Evolutionary conservation across 2,888 invertebrate species (phyloP).

Genomic region (Trichogramma evanescens): DNA sequence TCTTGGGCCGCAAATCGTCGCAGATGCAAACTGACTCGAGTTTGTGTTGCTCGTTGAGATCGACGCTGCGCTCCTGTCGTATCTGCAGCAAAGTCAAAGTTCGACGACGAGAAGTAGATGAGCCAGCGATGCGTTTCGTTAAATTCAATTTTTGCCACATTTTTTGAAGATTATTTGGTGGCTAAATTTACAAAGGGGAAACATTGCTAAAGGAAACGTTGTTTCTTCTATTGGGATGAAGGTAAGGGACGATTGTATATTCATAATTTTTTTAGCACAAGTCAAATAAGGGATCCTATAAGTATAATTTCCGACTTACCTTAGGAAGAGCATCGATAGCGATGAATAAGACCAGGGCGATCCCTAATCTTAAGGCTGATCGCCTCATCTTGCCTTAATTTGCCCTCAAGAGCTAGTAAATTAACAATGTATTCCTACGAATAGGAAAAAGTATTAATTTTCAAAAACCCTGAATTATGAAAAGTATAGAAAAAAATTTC

Average conservation of each 20-base stretch:
- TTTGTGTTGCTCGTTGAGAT: slow-evolving; percentile 54
- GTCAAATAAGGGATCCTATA: background rate
- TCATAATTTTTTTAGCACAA: no score
- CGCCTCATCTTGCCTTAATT: slow-evolving; percentile 16
- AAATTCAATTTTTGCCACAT: no score
- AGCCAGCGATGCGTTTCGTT: no score
- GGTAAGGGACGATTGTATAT: no score
- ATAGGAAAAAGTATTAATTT: background rate
- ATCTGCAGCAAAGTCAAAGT: background rate
- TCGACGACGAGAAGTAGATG: no score
- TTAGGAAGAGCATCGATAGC: slow-evolving; percentile 14
- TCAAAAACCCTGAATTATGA: background rate
- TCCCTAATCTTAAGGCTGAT: slow-evolving; percentile 22
- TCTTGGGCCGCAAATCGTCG: slow-evolving; percentile 56
- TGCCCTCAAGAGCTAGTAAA: background rate
- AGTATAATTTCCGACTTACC: slow-evolving; percentile 10
- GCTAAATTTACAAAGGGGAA: no score
- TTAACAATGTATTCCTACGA: background rate
- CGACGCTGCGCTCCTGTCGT: slow-evolving; percentile 54
- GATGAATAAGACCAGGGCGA: slow-evolving; percentile 14
- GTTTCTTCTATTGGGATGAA: no score
- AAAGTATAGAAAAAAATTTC: background rate
- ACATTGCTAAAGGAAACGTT: no score
- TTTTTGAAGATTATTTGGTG: no score
- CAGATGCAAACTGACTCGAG: slow-evolving; percentile 29